Conservation (phyloP, 2,888 invertebrate genomes). For the Troides oblongomaculatus region DNA sequence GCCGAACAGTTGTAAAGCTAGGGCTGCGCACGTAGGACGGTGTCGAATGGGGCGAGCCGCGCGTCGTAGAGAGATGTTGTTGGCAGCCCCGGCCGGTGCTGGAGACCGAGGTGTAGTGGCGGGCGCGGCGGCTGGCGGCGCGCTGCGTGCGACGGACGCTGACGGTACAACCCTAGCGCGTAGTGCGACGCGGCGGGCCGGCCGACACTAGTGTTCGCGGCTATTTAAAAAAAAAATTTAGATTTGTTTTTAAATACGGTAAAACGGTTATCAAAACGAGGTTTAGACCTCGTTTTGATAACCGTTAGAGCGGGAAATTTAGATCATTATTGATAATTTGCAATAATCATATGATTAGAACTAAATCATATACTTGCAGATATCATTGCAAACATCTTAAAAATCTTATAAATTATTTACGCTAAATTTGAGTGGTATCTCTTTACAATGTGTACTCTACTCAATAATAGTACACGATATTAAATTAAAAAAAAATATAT, state of each 20-base stretch:
- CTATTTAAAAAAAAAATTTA: constrained; percentile 29
- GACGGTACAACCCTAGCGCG: constrained; percentile 58
- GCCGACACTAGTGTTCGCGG: constrained; percentile 30
- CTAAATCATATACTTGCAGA: not conserved
- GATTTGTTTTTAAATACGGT: too few species aligned
- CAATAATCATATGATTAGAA: not conserved
- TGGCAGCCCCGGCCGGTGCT: constrained; percentile 76
- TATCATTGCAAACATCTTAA: too few species aligned
- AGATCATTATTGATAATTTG: not conserved
- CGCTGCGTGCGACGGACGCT: constrained; percentile 77
- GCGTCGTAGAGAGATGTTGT: constrained; percentile 77
- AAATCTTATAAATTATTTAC: too few species aligned
- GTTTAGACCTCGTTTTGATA: constrained; percentile 21
- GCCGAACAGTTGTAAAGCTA: constrained; percentile 58
- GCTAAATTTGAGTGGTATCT: too few species aligned
- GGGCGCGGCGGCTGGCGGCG: constrained; percentile 74
- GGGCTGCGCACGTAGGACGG: constrained; percentile 74
- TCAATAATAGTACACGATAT: too few species aligned
- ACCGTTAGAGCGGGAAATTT: constrained; percentile 11
- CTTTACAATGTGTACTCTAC: too few species aligned
- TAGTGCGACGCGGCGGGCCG: constrained; percentile 30
- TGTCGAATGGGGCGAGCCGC: constrained; percentile 75
- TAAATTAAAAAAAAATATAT: too few species aligned
- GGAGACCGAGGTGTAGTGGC: constrained; percentile 80
- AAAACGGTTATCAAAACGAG: too few species aligned